Percentiles rank a stretch among this genome's conserved stretches.
These are phyloP conservation scores for Cantharis nigra DNA, from an alignment of 2,888 invertebrate species.

Conservation along the genomic window DNA sequence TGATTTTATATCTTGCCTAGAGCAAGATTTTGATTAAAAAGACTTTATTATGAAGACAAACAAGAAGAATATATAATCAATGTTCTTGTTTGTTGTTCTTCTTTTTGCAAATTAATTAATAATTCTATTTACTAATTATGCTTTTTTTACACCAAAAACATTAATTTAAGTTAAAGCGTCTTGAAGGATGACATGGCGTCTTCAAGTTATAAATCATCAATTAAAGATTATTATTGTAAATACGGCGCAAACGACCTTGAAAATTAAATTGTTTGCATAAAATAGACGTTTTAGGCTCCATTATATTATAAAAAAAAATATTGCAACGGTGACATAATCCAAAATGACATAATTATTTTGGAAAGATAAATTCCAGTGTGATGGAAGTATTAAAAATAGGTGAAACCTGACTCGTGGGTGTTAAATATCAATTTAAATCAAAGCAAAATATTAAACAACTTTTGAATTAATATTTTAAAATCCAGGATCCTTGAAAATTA, in stretches of 20 bases:
- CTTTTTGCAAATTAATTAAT: background rate
- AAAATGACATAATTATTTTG: background rate
- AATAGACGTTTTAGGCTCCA: background rate
- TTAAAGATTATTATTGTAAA: background rate
- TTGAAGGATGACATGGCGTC: background rate
- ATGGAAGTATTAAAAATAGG: background rate
- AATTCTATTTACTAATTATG: background rate
- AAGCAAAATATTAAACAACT: background rate
- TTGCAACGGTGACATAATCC: background rate
- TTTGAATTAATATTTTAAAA: background rate
- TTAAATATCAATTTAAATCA: background rate
- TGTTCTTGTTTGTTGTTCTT: too few relatives aligned
- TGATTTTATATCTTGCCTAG: too few relatives aligned
- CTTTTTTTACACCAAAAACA: background rate
- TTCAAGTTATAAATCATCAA: background rate
- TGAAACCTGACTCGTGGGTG: background rate
- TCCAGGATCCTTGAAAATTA: background rate
- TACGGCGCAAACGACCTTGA: background rate
- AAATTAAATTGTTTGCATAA: background rate
- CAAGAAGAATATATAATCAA: too few relatives aligned
- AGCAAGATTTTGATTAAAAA: too few relatives aligned
- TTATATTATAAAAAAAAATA: background rate
- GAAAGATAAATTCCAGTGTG: background rate
- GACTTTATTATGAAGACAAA: too few relatives aligned
- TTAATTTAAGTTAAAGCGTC: background rate